phyloP scores from a whole-genome alignment of 2,113 vertebrate species.

The Lutjanus erythropterus region DNA sequence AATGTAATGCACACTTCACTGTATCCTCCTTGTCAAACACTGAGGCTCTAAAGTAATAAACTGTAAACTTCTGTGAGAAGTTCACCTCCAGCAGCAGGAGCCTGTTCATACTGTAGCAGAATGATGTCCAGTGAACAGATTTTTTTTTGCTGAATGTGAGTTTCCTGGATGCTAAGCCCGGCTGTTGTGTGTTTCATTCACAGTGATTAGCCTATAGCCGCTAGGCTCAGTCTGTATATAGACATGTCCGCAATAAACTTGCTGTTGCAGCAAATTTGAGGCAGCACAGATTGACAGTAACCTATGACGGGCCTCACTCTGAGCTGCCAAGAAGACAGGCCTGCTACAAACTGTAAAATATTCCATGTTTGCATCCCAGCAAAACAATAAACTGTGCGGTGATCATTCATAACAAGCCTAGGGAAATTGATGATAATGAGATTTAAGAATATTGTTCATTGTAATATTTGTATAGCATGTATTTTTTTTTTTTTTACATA shows the following conservation, averaged over 20 bases:
- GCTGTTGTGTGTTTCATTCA: constrained; percentile 75
- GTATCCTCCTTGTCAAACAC: constrained; percentile 9
- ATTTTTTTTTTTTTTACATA: background rate
- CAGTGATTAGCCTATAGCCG: constrained; percentile 73
- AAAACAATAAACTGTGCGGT: background rate
- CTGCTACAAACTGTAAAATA: background rate
- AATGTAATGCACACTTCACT: background rate
- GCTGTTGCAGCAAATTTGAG: constrained; percentile 75
- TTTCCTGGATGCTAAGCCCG: constrained; percentile 71
- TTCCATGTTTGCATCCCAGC: background rate
- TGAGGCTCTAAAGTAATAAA: background rate
- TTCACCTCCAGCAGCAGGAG: constrained; percentile 25
- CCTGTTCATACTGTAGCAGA: constrained; percentile 35
- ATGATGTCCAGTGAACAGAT: constrained; percentile 43
- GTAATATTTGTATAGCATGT: background rate
- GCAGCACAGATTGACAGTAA: constrained; percentile 64
- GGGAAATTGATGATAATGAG: background rate
- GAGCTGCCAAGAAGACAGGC: constrained; percentile 26
- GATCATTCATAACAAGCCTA: background rate
- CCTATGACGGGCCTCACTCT: constrained; percentile 46
- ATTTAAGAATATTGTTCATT: background rate
- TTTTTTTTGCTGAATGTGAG: constrained; percentile 72
- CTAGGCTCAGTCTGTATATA: constrained; percentile 71
- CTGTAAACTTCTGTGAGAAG: constrained; percentile 24
- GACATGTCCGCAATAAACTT: constrained; percentile 67